Conservation (phyloP, 2,888 invertebrate species). For the Acanthosepion pharaonis region DNA sequence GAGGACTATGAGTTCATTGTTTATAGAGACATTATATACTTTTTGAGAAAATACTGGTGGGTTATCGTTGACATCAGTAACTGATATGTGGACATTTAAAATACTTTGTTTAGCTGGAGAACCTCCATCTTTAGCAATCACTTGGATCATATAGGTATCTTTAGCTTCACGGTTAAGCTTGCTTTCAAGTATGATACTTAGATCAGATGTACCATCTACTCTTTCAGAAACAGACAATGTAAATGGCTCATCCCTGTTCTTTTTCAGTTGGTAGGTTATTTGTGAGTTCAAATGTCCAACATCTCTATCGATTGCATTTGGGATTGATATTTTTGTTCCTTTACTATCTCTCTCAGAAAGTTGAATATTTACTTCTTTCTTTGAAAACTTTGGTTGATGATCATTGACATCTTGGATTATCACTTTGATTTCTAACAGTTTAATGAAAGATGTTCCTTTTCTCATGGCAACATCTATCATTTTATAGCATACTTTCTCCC, state of each 20-base stretch:
- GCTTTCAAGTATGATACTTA: conserved; percentile 6
- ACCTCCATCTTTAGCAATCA: neutral
- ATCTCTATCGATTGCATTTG: conserved; percentile 12
- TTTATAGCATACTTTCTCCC: conserved; percentile 6
- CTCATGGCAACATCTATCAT: neutral
- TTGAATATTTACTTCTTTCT: neutral
- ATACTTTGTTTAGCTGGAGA: neutral
- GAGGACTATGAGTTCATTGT: neutral
- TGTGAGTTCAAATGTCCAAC: conserved; percentile 21
- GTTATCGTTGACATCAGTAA: neutral
- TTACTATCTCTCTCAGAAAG: neutral
- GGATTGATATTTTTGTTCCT: neutral
- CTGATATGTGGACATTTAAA: neutral
- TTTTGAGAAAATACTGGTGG: conserved; percentile 25
- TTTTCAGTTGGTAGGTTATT: neutral
- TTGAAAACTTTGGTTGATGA: neutral
- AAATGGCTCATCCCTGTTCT: conserved; percentile 21
- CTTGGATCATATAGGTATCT: conserved; percentile 33
- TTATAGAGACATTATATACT: neutral
- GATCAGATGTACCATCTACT: neutral
- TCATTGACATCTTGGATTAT: conserved; percentile 20
- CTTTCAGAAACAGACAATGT: conserved; percentile 33
- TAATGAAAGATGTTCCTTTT: neutral
- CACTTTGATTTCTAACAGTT: conserved; percentile 6
- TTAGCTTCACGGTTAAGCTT: neutral